phyloP scores from a whole-genome alignment of 2,113 vertebrate genomes.

The Sturnus vulgaris region DNA sequence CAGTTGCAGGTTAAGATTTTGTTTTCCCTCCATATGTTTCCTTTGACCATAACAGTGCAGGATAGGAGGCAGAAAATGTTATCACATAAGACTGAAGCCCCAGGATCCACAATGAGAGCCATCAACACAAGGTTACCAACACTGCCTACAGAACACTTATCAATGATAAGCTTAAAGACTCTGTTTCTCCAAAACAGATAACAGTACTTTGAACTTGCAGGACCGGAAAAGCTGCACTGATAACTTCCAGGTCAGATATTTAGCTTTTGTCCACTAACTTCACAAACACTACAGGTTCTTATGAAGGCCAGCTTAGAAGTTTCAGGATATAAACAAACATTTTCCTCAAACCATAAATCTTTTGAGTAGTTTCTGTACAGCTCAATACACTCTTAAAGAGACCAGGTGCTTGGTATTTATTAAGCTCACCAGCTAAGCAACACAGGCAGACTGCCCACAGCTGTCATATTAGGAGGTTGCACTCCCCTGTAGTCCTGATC shows the following conservation, averaged over 20 bases:
- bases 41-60: background rate
- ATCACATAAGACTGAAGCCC: background rate
- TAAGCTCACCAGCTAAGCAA: background rate
- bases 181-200: background rate
- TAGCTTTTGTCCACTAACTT: background rate
- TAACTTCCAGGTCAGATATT: background rate
- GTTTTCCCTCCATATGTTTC: background rate
- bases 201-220: background rate
- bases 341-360: background rate
- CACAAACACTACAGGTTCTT: background rate
- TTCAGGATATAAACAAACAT: background rate
- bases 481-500: background rate
- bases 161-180: background rate
- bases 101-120: background rate
- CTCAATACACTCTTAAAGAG: background rate
- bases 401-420: background rate
- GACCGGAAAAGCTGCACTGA: background rate
- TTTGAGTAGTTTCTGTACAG: background rate
- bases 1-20: background rate
- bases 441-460: background rate
- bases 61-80: background rate
- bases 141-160: background rate
- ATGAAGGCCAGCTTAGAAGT: background rate
- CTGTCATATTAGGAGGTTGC: background rate
- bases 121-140: background rate